A percentile compares a stretch with the other conserved stretches of the same genome.
These are phyloP conservation scores for Thalassarche chlororhynchos DNA, from an alignment of 2,113 vertebrate species.

Conservation along the genomic window DNA sequence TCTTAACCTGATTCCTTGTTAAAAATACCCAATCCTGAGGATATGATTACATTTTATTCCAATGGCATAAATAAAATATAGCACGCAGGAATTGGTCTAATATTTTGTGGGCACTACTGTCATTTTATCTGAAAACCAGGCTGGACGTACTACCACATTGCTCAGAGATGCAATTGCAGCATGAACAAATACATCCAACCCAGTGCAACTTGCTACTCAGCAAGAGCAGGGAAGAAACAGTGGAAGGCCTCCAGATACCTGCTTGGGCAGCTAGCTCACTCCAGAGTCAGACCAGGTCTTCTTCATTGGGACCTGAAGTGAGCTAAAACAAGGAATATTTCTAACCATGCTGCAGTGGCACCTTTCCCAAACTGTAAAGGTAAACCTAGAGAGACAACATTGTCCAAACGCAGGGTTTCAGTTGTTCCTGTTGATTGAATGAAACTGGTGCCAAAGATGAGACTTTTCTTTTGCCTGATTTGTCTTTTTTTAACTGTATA, in stretches of 20 bases:
- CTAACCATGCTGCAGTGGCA: not conserved
- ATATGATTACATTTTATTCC: not conserved
- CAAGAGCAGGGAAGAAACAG: not conserved
- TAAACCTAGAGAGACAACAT: not conserved
- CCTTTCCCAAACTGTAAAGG: not conserved
- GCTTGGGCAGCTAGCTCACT: not conserved
- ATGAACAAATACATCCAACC: not conserved
- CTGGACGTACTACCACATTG: not conserved
- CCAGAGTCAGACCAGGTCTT: not conserved
- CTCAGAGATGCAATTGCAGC: not conserved
- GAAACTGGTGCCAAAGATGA: not conserved
- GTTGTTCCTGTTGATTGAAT: not conserved
- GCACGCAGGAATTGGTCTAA: not conserved
- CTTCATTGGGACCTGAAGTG: not conserved
- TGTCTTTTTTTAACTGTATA: not conserved
- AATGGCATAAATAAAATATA: not conserved
- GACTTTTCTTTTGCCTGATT: not conserved
- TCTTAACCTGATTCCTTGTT: constrained; percentile 1
- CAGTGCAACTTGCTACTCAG: not conserved
- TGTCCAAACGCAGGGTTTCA: not conserved
- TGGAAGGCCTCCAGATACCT: not conserved
- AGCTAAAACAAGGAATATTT: not conserved
- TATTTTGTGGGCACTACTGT: not conserved
- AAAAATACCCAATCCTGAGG: not conserved
- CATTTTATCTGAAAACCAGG: not conserved